Conservation (phyloP, 2,113 vertebrate species). For the Apus apus region DNA sequence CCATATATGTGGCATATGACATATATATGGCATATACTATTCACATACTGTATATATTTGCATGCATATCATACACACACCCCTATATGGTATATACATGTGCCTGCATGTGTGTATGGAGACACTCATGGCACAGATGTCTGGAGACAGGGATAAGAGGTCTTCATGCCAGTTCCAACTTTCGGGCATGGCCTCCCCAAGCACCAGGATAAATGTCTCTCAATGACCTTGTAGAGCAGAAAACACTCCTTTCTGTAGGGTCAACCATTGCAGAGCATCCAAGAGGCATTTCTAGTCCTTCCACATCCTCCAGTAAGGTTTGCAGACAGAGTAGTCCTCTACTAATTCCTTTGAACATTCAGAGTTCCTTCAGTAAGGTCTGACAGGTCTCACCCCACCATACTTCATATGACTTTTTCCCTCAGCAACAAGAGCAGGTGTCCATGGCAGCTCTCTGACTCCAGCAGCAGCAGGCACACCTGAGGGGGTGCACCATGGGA, state of each 20-base stretch:
- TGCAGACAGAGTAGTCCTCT: not conserved
- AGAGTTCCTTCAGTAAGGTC: not conserved
- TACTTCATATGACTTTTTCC: not conserved
- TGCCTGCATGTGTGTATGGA: not conserved
- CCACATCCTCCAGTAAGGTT: not conserved
- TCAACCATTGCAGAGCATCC: not conserved
- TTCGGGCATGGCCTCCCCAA: not conserved
- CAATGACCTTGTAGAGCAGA: not conserved
- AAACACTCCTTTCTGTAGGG: not conserved
- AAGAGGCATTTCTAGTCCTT: not conserved
- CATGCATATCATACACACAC: not conserved
- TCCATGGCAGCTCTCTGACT: not conserved
- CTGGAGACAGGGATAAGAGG: not conserved
- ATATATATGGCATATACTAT: not conserved
- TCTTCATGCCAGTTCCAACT: not conserved
- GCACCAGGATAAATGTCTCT: not conserved
- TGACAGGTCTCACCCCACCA: not conserved
- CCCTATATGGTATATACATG: fast-evolving
- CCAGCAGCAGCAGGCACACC: not conserved
- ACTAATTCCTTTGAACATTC: not conserved
- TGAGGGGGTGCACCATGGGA: fast-evolving
- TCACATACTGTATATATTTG: not conserved
- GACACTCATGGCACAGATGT: not conserved
- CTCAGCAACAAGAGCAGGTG: not conserved
- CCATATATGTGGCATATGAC: not conserved